These are phyloP conservation scores for Psophia crepitans DNA, from an alignment of 2,113 vertebrate species.

Conservation along the genomic window DNA sequence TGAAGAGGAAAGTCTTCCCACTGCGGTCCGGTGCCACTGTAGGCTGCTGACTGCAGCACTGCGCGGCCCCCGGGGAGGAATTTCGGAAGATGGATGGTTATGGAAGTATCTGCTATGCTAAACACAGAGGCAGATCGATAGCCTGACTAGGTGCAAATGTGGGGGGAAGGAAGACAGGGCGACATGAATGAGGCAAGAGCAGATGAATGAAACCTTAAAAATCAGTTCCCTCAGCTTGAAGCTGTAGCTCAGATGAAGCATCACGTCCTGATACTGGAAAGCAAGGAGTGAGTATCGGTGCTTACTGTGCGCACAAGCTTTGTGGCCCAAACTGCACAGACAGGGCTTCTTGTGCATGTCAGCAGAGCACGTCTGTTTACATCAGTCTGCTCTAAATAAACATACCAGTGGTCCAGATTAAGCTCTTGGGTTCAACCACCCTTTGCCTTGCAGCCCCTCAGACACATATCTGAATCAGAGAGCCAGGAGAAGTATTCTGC, in stretches of 20 bases:
- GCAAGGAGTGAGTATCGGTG: accelerated
- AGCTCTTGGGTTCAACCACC: not conserved
- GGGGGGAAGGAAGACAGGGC: not conserved
- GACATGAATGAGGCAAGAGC: not conserved
- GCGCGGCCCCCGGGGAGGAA: not conserved
- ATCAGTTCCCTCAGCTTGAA: not conserved
- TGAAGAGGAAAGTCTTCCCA: not conserved
- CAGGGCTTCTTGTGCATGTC: not conserved
- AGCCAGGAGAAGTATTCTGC: not conserved
- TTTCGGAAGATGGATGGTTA: not conserved
- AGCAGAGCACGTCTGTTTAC: not conserved
- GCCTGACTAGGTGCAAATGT: not conserved
- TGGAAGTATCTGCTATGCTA: not conserved
- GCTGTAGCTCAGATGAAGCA: not conserved
- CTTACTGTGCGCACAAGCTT: not conserved
- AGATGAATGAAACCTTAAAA: not conserved
- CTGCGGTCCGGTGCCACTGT: accelerated
- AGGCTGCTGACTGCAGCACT: not conserved
- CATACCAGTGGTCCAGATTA: not conserved
- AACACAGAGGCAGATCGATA: not conserved
- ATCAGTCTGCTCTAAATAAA: not conserved
- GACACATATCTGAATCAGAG: not conserved
- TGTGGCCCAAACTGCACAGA: not conserved
- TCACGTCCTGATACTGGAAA: not conserved
- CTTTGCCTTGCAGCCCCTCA: not conserved